A percentile compares a stretch with the other conserved stretches of the same genome.
phyloP scores from a whole-genome alignment of 1,140 invertebrate genomes.

The Stratiolaelaps scimitus region DNA sequence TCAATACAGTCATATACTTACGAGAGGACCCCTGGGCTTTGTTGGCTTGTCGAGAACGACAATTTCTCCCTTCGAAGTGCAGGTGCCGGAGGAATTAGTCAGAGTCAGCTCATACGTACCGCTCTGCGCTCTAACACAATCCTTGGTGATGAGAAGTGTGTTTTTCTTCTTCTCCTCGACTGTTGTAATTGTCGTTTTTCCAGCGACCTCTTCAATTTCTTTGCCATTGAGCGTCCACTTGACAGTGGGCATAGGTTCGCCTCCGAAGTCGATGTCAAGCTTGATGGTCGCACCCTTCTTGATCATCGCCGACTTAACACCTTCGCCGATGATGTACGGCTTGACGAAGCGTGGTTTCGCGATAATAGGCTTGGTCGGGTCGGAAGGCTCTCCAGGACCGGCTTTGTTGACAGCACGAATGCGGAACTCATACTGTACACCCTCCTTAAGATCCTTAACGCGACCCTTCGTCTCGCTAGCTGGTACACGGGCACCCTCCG shows the following conservation, averaged over 20 bases:
- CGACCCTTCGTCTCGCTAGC: constrained; percentile 61
- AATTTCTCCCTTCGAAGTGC: constrained; percentile 68
- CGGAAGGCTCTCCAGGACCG: constrained; percentile 83
- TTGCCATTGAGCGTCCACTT: constrained; percentile 63
- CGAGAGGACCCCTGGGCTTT: constrained; percentile 64
- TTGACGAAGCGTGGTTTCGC: constrained; percentile 91
- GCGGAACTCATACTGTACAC: constrained; percentile 87
- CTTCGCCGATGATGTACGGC: constrained; percentile 77
- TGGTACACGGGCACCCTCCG: constrained; percentile 70
- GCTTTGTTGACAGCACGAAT: constrained; percentile 89
- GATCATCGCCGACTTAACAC: constrained; percentile 67
- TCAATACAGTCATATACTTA: background rate
- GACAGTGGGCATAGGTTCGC: constrained; percentile 83
- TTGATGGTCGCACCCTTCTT: constrained; percentile 86
- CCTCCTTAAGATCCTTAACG: constrained; percentile 81
- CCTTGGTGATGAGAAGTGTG: constrained; percentile 74
- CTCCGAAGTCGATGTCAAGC: constrained; percentile 83
- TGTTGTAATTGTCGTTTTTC: constrained; percentile 37
- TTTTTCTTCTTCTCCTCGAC: constrained; percentile 55
- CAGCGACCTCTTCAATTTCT: constrained; percentile 53
- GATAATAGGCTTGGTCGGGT: constrained; percentile 83
- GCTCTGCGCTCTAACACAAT: constrained; percentile 68
- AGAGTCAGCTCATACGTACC: constrained; percentile 75
- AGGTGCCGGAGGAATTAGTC: constrained; percentile 67
- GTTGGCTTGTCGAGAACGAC: constrained; percentile 79